Conservation (phyloP, 2,797 vertebrate species). For the Simalia tracyae region DNA sequence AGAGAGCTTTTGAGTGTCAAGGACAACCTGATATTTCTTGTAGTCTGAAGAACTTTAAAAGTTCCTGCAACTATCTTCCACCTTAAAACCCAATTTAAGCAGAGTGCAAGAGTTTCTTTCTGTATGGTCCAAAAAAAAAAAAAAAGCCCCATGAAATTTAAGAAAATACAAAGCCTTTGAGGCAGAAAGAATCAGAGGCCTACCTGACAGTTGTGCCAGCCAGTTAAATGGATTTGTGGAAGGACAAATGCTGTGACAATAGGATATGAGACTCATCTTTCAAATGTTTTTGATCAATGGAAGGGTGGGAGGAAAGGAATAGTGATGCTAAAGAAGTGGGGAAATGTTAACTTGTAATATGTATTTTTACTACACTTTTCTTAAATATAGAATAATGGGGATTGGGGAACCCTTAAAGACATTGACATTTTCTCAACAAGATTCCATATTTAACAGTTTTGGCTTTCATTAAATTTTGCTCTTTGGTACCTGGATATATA, state of each 20-base stretch:
- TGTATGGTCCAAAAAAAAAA: conserved; percentile 41
- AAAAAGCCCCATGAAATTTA: conserved; percentile 49
- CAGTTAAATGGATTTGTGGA: conserved; percentile 13
- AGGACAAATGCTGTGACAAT: conserved; percentile 50
- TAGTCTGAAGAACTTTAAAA: conserved; percentile 14
- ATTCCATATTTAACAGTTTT: conserved; percentile 80
- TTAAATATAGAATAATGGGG: conserved; percentile 80
- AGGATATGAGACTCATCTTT: conserved; percentile 56
- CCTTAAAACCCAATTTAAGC: conserved; percentile 26
- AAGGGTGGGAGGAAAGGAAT: conserved; percentile 47
- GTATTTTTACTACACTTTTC: conserved; percentile 87
- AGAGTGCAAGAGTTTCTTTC: conserved; percentile 24
- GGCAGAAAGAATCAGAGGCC: conserved; percentile 43
- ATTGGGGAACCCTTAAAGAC: conserved; percentile 71
- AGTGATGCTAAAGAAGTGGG: conserved; percentile 61
- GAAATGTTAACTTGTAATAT: conserved; percentile 82
- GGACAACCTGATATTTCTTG: not conserved
- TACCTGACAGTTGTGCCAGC: conserved; percentile 42
- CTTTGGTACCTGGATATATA: conserved; percentile 77
- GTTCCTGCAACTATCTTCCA: conserved; percentile 15
- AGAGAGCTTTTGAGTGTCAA: conserved; percentile 40
- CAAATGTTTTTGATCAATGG: conserved; percentile 60
- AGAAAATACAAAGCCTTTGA: conserved; percentile 31
- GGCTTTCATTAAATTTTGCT: conserved; percentile 84
- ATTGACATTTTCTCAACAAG: conserved; percentile 80